A percentile compares a stretch with the other conserved stretches of the same genome.
Conservation (phyloP, 2,113 vertebrate genomes). For the Oreochromis niloticus region DNA sequence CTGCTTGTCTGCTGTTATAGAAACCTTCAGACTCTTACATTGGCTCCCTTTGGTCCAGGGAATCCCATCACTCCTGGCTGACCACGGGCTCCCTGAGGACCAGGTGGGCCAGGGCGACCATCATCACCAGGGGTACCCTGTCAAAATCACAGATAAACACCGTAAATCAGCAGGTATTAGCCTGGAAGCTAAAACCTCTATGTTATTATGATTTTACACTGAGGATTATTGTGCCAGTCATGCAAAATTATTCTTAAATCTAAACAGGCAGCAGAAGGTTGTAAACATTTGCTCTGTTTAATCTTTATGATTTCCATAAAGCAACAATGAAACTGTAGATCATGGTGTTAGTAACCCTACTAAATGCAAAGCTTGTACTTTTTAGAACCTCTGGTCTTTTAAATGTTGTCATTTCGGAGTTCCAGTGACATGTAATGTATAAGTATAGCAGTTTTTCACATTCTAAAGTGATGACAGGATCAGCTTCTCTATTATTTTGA, state of each 20-base stretch:
- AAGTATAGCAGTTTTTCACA: not conserved
- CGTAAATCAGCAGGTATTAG: not conserved
- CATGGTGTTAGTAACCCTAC: not conserved
- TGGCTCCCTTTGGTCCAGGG: constrained; percentile 95
- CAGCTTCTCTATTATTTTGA: not conserved
- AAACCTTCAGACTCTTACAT: constrained; percentile 71
- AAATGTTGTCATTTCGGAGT: not conserved
- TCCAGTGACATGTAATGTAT: not conserved
- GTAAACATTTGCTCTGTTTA: not conserved
- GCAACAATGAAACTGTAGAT: not conserved
- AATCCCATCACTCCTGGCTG: constrained; percentile 99
- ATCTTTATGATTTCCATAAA: not conserved
- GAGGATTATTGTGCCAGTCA: not conserved
- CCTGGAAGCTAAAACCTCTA: not conserved
- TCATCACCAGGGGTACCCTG: constrained; percentile 90
- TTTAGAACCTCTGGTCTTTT: not conserved
- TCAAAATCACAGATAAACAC: not conserved
- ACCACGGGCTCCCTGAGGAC: constrained; percentile 88
- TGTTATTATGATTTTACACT: not conserved
- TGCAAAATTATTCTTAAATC: not conserved
- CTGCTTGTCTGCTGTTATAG: not conserved
- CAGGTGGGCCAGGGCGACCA: constrained; percentile 90
- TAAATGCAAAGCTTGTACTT: not conserved
- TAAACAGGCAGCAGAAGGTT: not conserved
- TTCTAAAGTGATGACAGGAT: not conserved